These are phyloP conservation scores for Porites rus DNA, from an alignment of 92 coral and sea anemone genomes.

Conservation along the genomic window DNA sequence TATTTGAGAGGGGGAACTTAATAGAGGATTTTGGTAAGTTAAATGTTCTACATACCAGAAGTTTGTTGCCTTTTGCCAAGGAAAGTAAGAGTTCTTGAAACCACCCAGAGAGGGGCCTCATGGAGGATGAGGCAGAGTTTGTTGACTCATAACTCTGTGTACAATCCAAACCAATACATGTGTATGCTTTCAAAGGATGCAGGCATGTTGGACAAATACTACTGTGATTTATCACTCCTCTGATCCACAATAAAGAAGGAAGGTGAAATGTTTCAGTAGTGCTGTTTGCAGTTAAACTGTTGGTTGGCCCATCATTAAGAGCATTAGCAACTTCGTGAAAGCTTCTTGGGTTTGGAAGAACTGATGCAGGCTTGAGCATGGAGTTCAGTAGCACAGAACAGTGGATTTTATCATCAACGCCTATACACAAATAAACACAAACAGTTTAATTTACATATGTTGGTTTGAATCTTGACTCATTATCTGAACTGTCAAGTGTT, in stretches of 20 bases:
- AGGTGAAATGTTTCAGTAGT: neutral
- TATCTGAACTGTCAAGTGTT: no score
- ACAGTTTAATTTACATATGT: no score
- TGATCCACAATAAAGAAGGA: slow-evolving; percentile 77
- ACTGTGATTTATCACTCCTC: slow-evolving; percentile 74
- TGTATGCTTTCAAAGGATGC: slow-evolving; percentile 81
- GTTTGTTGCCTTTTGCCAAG: slow-evolving; percentile 70
- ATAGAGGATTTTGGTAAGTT: neutral
- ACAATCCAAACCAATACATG: slow-evolving; percentile 75
- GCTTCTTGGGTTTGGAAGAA: neutral
- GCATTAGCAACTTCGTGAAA: neutral
- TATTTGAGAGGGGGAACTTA: no score
- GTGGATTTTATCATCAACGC: slow-evolving; percentile 53
- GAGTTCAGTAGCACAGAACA: slow-evolving; percentile 73
- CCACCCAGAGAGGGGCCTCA: slow-evolving; percentile 74
- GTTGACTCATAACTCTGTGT: slow-evolving; percentile 10
- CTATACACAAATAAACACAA: neutral
- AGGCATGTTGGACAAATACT: slow-evolving; percentile 87
- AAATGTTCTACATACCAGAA: slow-evolving; percentile 69
- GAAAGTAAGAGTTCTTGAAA: slow-evolving; percentile 80
- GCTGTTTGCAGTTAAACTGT: neutral
- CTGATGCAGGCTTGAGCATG: slow-evolving; percentile 44
- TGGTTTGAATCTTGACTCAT: neutral
- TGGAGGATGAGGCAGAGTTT: slow-evolving; percentile 4
- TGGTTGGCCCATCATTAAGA: slow-evolving; percentile 1